These are phyloP conservation scores for Aselliscus stoliczkanus DNA, from an alignment of 2,797 vertebrate species.

Conservation along the genomic window DNA sequence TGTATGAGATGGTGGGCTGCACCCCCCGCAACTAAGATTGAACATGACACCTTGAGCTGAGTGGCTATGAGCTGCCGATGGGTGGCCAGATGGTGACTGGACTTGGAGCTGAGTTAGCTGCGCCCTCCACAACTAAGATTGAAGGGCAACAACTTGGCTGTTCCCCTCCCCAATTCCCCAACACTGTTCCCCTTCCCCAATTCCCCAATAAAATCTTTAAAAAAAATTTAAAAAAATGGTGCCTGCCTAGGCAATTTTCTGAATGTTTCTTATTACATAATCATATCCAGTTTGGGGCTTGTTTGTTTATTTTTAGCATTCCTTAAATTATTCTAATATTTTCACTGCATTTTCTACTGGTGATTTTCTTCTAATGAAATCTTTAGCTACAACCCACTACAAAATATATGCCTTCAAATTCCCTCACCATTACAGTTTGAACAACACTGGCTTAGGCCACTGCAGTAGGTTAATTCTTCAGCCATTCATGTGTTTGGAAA, in stretches of 20 bases:
- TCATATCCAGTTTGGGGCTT: not conserved
- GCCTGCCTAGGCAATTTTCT: not conserved
- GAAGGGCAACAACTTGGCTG: too few species aligned
- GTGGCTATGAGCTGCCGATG: too few species aligned
- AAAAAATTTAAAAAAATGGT: not conserved
- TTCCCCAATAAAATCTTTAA: too few species aligned
- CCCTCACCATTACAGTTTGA: not conserved
- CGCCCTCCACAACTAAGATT: too few species aligned
- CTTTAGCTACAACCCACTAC: not conserved
- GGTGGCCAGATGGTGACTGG: too few species aligned
- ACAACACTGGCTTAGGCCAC: not conserved
- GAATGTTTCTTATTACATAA: not conserved
- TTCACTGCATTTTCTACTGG: not conserved
- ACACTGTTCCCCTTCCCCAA: too few species aligned
- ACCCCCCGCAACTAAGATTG: too few species aligned
- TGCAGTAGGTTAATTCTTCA: not conserved
- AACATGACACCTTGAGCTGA: too few species aligned
- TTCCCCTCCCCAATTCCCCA: too few species aligned
- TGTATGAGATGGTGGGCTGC: too few species aligned
- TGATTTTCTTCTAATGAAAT: conserved; percentile 13
- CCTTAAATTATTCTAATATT: not conserved
- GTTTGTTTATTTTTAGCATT: not conserved
- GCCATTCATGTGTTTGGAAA: not conserved
- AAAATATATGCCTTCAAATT: not conserved
- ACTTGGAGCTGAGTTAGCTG: too few species aligned